These are phyloP conservation scores for Lates calcarifer DNA, from an alignment of 2,113 vertebrate genomes.

Conservation along the genomic window DNA sequence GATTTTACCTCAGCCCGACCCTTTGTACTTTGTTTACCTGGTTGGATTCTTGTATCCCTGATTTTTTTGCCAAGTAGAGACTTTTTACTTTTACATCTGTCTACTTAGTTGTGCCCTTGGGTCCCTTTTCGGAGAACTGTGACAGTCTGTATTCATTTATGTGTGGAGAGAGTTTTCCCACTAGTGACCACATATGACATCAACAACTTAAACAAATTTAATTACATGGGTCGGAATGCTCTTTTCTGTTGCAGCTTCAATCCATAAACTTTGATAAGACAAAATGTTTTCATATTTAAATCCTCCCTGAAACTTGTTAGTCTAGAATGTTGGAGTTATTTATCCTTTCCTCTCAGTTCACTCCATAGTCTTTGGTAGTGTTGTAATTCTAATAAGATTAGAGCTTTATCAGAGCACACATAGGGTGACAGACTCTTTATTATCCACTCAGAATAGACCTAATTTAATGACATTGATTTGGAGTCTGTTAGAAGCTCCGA, in stretches of 20 bases:
- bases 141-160: too few species aligned
- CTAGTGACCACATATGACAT: too few species aligned
- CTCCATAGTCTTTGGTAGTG: constrained; percentile 17
- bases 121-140: too few species aligned
- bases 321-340: constrained; percentile 11
- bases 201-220: too few species aligned
- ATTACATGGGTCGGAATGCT: not conserved
- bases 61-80: too few species aligned
- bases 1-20: too few species aligned
- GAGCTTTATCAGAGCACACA: constrained; percentile 57
- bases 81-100: too few species aligned
- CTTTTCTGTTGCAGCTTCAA: not conserved
- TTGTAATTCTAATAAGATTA: constrained; percentile 65
- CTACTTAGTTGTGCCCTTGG: too few species aligned
- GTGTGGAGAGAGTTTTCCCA: too few species aligned
- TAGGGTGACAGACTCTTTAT: constrained; percentile 66
- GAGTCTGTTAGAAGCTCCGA: constrained; percentile 49
- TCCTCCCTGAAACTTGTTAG: not conserved
- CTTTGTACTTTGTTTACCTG: too few species aligned
- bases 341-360: constrained; percentile 7
- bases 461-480: constrained; percentile 69
- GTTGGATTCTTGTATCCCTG: too few species aligned
- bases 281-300: constrained; percentile 4
- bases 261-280: not conserved
- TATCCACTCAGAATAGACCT: constrained; percentile 64